These are phyloP conservation scores for Drosophila kurseongensis DNA, from an alignment of 1,140 invertebrate species.

Conservation along the genomic window DNA sequence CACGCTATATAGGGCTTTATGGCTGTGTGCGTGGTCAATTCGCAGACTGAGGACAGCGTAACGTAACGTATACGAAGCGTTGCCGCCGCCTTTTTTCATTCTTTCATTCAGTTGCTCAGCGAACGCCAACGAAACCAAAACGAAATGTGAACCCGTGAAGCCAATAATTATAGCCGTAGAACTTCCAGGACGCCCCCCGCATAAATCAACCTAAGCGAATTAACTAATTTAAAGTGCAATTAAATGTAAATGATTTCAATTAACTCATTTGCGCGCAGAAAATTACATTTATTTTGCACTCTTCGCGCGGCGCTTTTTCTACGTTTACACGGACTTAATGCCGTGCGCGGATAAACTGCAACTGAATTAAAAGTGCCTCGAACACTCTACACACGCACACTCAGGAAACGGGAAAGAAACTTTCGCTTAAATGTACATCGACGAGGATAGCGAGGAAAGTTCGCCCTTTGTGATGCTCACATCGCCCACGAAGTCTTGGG, in stretches of 20 bases:
- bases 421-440: slow-evolving; percentile 84
- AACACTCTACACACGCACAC: slow-evolving; percentile 37
- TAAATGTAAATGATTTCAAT: slow-evolving; percentile 81
- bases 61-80: slow-evolving; percentile 51
- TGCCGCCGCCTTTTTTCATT: slow-evolving; percentile 17
- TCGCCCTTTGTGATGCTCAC: slow-evolving; percentile 84
- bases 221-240: slow-evolving; percentile 81
- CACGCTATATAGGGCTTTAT: slow-evolving; percentile 30
- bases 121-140: slow-evolving; percentile 74
- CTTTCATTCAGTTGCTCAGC: slow-evolving; percentile 62
- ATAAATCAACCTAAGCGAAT: slow-evolving; percentile 56
- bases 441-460: slow-evolving; percentile 84
- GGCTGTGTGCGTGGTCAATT: slow-evolving; percentile 47
- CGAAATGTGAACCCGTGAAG: slow-evolving; percentile 39
- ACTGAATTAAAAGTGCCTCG: slow-evolving; percentile 78
- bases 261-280: slow-evolving; percentile 73
- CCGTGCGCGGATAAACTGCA: slow-evolving; percentile 70
- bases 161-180: slow-evolving; percentile 17
- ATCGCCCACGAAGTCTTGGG: slow-evolving; percentile 81
- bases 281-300: slow-evolving; percentile 72
- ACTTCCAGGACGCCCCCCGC: not conserved
- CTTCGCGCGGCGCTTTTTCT: slow-evolving; percentile 6
- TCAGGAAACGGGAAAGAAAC: slow-evolving; percentile 58
- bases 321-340: slow-evolving; percentile 64
- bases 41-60: slow-evolving; percentile 59